A percentile compares a stretch with the other conserved stretches of the same genome.
phyloP scores from a whole-genome alignment of 2,888 invertebrate species.

The Xestia sexstrigata region DNA sequence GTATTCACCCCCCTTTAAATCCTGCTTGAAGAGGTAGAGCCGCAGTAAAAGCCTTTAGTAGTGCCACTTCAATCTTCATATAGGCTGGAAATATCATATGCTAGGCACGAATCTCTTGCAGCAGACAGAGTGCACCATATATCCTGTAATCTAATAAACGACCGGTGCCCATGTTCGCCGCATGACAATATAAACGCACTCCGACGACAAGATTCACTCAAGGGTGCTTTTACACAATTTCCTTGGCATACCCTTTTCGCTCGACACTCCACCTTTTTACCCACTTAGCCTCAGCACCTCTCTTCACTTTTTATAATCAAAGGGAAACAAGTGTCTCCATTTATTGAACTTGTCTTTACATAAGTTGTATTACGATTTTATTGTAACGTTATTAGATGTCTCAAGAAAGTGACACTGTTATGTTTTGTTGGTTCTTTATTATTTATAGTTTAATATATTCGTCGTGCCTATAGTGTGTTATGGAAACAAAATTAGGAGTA shows the following conservation, averaged over 20 bases:
- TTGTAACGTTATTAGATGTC: conserved; percentile 29
- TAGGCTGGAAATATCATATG: conserved; percentile 35
- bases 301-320: conserved; percentile 86
- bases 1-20: conserved; percentile 26
- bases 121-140: conserved; percentile 61
- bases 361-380: conserved; percentile 70
- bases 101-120: conserved; percentile 50
- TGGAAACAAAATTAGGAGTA: background rate
- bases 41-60: conserved; percentile 43
- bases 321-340: conserved; percentile 81
- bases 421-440: background rate
- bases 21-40: conserved; percentile 35
- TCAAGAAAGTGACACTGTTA: conserved; percentile 2
- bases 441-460: background rate
- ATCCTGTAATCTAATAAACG: conserved; percentile 71
- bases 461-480: too few relatives aligned
- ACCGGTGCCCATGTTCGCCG: conserved; percentile 70
- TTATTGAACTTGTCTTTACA: conserved; percentile 79
- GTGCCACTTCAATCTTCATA: conserved; percentile 35
- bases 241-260: conserved; percentile 79
- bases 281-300: conserved; percentile 77
- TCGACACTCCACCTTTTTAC: conserved; percentile 80
- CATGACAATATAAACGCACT: conserved; percentile 81
- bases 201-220: conserved; percentile 78
- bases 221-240: conserved; percentile 84